Evolutionary conservation across 2,888 invertebrate genomes (phyloP).

Genomic region (Rapana venosa): DNA sequence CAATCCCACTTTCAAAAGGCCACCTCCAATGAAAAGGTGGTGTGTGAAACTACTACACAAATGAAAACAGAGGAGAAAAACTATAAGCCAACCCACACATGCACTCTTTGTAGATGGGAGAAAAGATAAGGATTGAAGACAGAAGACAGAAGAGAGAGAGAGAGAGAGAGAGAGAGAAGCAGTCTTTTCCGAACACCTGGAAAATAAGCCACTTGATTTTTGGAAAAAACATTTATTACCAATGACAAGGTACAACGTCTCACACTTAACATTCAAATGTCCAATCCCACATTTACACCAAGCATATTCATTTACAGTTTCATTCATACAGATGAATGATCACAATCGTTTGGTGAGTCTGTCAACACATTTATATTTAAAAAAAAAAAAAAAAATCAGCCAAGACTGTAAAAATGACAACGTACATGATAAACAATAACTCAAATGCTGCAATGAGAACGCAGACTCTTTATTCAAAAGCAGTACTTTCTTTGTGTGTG

Average conservation of each 20-base stretch:
- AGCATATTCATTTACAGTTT: neutral
- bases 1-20: too few relatives aligned
- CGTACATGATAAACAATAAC: constrained; percentile 1
- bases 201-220: neutral
- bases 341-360: constrained; percentile 35
- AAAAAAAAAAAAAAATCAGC: constrained; percentile 13
- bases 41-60: too few relatives aligned
- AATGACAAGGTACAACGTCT: constrained; percentile 10
- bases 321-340: constrained; percentile 33
- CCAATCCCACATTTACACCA: neutral
- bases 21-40: too few relatives aligned
- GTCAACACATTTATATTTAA: constrained; percentile 7
- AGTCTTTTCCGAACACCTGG: too few relatives aligned
- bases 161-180: too few relatives aligned
- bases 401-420: neutral
- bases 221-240: constrained; percentile 27
- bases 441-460: constrained; percentile 2
- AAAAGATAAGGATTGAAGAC: too few relatives aligned
- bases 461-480: neutral
- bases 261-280: constrained; percentile 9
- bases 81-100: too few relatives aligned
- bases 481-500: constrained; percentile 3
- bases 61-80: too few relatives aligned
- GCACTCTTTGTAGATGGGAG: too few relatives aligned
- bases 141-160: too few relatives aligned